A percentile compares a stretch with the other conserved stretches of the same genome.
Evolutionary conservation across 1,140 invertebrate genomes (phyloP).

Genomic region (Lerema accius): DNA sequence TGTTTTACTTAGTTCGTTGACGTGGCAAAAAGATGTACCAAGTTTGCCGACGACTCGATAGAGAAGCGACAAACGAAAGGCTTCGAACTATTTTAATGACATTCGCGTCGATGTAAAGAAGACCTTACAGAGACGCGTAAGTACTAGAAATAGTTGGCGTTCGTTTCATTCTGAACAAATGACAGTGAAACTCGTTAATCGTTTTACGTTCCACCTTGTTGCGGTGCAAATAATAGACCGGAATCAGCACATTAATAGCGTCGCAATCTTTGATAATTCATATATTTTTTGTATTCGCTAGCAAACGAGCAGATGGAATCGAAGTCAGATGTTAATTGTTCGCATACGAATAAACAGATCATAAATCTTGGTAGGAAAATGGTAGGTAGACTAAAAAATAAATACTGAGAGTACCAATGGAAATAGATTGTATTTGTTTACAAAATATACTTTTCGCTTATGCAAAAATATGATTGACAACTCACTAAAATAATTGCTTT

Average conservation of each 20-base stretch:
- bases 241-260: background rate
- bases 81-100: slow-evolving; percentile 11
- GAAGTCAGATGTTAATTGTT: too few species aligned
- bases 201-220: background rate
- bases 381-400: too few species aligned
- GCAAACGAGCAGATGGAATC: too few species aligned
- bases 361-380: too few species aligned
- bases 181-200: background rate
- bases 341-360: too few species aligned
- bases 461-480: too few species aligned
- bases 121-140: background rate
- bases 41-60: slow-evolving; percentile 12
- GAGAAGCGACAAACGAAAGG: slow-evolving; percentile 3
- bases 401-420: too few species aligned
- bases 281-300: too few species aligned
- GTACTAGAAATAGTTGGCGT: background rate
- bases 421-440: too few species aligned
- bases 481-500: too few species aligned
- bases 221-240: background rate
- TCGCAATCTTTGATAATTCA: background rate
- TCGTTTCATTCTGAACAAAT: background rate
- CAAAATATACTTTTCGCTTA: too few species aligned
- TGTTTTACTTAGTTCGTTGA: slow-evolving; percentile 68
- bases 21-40: slow-evolving; percentile 59
- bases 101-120: slow-evolving; percentile 7